A percentile compares a stretch with the other conserved stretches of the same genome.
Conservation (phyloP, 2,113 vertebrate species). For the Galeopterus variegatus region DNA sequence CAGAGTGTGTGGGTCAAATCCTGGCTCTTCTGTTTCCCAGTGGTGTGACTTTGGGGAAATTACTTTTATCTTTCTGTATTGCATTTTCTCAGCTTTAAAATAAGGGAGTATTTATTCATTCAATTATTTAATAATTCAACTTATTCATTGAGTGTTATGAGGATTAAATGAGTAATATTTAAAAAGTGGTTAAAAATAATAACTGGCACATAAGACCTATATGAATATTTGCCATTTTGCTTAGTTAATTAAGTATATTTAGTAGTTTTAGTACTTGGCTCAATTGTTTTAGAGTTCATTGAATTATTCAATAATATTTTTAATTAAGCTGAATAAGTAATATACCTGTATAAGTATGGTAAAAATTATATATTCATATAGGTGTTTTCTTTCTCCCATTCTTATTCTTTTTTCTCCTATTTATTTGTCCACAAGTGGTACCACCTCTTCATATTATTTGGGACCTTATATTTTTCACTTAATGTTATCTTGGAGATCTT, state of each 20-base stretch:
- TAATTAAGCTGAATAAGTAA: neutral
- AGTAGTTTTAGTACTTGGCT: conserved; percentile 4
- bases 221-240: conserved; percentile 17
- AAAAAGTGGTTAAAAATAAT: neutral
- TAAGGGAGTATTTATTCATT: neutral
- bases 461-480: conserved; percentile 34
- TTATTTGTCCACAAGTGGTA: neutral
- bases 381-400: neutral
- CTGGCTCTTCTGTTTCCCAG: neutral
- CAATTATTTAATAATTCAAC: too few relatives aligned
- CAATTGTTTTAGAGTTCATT: conserved; percentile 14
- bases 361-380: neutral
- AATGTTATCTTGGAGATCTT: neutral
- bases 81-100: conserved; percentile 4
- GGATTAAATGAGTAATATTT: neutral
- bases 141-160: neutral
- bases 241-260: neutral
- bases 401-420: neutral
- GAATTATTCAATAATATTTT: conserved; percentile 22
- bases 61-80: neutral
- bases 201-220: neutral
- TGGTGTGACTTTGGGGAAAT: neutral
- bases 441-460: neutral
- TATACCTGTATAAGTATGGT: neutral
- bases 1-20: neutral